These are phyloP conservation scores for Chloroclysta siterata DNA, from an alignment of 2,888 invertebrate species.

Conservation along the genomic window DNA sequence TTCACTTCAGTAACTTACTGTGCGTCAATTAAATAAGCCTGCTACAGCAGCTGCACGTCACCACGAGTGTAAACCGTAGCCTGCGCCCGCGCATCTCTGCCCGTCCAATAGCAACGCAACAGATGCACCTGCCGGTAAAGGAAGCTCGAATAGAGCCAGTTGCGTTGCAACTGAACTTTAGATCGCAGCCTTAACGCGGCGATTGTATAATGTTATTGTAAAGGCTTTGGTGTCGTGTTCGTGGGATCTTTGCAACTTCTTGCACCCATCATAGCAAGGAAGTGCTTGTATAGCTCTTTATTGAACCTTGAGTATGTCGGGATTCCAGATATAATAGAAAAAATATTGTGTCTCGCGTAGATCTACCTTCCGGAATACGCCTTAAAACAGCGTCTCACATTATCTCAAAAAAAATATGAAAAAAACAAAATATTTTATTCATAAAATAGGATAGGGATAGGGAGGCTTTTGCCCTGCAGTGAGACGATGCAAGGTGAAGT, in stretches of 20 bases:
- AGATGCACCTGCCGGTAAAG: conserved; percentile 73
- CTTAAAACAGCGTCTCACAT: too few relatives aligned
- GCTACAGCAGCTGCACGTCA: conserved; percentile 64
- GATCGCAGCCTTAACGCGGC: conserved; percentile 18
- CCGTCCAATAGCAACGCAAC: conserved; percentile 58
- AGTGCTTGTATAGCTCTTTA: not conserved
- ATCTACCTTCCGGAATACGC: too few relatives aligned
- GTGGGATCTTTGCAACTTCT: conserved; percentile 23
- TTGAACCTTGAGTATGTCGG: too few relatives aligned
- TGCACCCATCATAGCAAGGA: conserved; percentile 4
- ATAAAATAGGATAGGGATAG: too few relatives aligned
- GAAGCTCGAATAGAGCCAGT: conserved; percentile 67
- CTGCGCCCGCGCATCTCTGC: conserved; percentile 63
- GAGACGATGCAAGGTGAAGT: too few relatives aligned
- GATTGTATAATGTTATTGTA: conserved; percentile 23
- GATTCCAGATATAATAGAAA: too few relatives aligned
- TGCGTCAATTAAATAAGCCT: conserved; percentile 10
- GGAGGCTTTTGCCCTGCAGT: too few relatives aligned
- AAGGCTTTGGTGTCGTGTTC: conserved; percentile 21
- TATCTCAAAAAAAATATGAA: too few relatives aligned
- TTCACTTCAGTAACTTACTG: not conserved
- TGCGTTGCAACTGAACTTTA: conserved; percentile 47
- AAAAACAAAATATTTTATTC: too few relatives aligned
- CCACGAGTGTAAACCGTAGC: conserved; percentile 60
- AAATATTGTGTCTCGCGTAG: too few relatives aligned